phyloP scores from a whole-genome alignment of 30 jellyfish, hydroid and myxozoan genomes.

The Aurelia sp. region DNA sequence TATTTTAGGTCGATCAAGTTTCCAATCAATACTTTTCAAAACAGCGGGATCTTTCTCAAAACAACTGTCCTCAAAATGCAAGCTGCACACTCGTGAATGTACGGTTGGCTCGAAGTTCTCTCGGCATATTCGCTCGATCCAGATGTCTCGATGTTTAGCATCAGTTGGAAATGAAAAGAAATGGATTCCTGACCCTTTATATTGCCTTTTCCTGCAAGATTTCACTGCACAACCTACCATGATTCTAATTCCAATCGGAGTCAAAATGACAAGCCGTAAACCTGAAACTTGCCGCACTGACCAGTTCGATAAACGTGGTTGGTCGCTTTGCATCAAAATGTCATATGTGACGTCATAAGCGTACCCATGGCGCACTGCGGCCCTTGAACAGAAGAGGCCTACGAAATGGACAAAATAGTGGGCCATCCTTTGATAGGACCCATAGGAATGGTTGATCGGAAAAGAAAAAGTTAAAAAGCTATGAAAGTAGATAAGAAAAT shows the following conservation, averaged over 20 bases:
- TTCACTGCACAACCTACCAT: constrained; percentile 79
- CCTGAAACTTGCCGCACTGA: too few relatives aligned
- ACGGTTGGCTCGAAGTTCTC: constrained; percentile 54
- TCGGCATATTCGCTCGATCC: constrained; percentile 47
- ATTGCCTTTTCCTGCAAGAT: constrained; percentile 57
- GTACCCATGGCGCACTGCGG: constrained; percentile 34
- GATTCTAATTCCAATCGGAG: background rate
- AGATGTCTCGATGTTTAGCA: constrained; percentile 31
- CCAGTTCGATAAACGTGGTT: too few relatives aligned
- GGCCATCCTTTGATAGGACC: too few relatives aligned
- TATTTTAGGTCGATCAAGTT: constrained; percentile 62
- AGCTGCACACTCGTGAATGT: constrained; percentile 71
- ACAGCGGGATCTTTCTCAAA: constrained; percentile 74
- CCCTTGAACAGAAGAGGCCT: too few relatives aligned
- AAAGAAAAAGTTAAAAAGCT: too few relatives aligned
- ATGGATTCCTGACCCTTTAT: constrained; percentile 71
- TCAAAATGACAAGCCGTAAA: too few relatives aligned
- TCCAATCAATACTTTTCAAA: constrained; percentile 72
- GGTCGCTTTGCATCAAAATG: constrained; percentile 16
- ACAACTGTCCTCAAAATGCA: constrained; percentile 70
- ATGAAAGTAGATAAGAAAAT: too few relatives aligned
- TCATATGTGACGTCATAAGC: constrained; percentile 71
- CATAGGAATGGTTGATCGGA: too few relatives aligned
- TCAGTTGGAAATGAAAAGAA: constrained; percentile 74
- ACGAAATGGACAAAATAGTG: too few relatives aligned